Evolutionary conservation across 2,113 vertebrate species (phyloP).

Genomic region (Prietella phreatophila): DNA sequence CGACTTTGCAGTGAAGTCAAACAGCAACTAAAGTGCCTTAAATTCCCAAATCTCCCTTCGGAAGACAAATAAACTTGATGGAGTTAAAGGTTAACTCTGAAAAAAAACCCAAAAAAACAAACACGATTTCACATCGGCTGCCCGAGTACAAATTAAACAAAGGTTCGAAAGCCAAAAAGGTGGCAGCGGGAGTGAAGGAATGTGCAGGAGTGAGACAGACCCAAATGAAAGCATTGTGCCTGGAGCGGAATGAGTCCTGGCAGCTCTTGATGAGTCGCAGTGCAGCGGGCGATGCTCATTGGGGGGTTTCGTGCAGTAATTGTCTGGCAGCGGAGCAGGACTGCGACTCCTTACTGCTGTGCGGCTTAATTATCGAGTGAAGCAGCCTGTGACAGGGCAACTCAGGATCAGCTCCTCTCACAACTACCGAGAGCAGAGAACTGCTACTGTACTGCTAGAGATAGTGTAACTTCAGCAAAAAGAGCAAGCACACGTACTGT

Average conservation of each 20-base stretch:
- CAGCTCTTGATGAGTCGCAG: slow-evolving; percentile 38
- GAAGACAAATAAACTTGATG: not conserved
- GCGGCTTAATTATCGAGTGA: slow-evolving; percentile 51
- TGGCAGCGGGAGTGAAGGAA: slow-evolving; percentile 4
- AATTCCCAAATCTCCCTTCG: slow-evolving; percentile 13
- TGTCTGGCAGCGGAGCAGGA: slow-evolving; percentile 37
- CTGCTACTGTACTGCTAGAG: slow-evolving; percentile 4
- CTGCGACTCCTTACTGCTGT: slow-evolving; percentile 52
- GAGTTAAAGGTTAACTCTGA: not conserved
- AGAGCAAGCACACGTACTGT: not conserved
- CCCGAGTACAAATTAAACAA: not conserved
- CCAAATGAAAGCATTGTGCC: slow-evolving; percentile 27
- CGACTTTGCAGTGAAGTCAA: not conserved
- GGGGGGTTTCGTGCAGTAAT: slow-evolving; percentile 45
- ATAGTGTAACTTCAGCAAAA: not conserved
- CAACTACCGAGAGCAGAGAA: slow-evolving; percentile 31
- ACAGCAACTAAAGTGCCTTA: not conserved
- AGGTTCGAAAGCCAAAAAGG: slow-evolving; percentile 11
- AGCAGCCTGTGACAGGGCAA: slow-evolving; percentile 43
- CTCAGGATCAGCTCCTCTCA: slow-evolving; percentile 8
- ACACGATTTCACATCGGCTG: not conserved
- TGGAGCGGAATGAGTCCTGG: slow-evolving; percentile 29
- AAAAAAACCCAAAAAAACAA: not conserved
- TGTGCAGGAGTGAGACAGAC: slow-evolving; percentile 15
- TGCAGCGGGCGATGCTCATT: slow-evolving; percentile 44